phyloP scores from a whole-genome alignment of 2,888 invertebrate species.

The Acleris emargana region DNA sequence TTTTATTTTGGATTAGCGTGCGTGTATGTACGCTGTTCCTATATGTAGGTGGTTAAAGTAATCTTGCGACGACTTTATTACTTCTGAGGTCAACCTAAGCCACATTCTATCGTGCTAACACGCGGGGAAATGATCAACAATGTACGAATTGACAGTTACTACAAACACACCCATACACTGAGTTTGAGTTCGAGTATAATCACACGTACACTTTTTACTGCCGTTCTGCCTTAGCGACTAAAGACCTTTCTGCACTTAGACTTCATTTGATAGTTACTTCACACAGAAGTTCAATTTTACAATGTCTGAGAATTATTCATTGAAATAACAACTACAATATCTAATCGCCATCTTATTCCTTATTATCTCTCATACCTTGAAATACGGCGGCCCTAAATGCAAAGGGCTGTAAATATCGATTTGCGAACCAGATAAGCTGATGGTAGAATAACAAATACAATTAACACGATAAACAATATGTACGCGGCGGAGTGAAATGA shows the following conservation, averaged over 20 bases:
- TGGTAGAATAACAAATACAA: slow-evolving; percentile 74
- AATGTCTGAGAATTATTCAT: neutral
- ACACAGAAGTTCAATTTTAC: too few relatives aligned
- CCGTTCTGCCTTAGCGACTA: too few relatives aligned
- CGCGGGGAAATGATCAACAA: too few relatives aligned
- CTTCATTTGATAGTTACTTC: neutral
- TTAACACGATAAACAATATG: slow-evolving; percentile 79
- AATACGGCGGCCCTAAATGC: neutral
- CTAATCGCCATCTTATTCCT: neutral
- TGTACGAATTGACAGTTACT: too few relatives aligned
- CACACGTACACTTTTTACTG: too few relatives aligned
- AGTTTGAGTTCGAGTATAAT: too few relatives aligned
- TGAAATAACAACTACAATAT: neutral
- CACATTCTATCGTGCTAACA: too few relatives aligned
- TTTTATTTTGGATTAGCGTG: slow-evolving; percentile 46
- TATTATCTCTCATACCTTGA: neutral
- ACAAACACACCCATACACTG: too few relatives aligned
- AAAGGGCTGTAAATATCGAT: slow-evolving; percentile 1
- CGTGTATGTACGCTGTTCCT: neutral
- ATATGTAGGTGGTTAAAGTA: neutral
- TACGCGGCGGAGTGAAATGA: slow-evolving; percentile 69
- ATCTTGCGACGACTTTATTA: too few relatives aligned
- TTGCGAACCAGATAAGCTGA: slow-evolving; percentile 64
- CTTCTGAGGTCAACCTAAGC: too few relatives aligned
- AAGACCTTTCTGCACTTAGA: too few relatives aligned